phyloP scores from a whole-genome alignment of 1,140 invertebrate genomes.

The Nymphalis io region DNA sequence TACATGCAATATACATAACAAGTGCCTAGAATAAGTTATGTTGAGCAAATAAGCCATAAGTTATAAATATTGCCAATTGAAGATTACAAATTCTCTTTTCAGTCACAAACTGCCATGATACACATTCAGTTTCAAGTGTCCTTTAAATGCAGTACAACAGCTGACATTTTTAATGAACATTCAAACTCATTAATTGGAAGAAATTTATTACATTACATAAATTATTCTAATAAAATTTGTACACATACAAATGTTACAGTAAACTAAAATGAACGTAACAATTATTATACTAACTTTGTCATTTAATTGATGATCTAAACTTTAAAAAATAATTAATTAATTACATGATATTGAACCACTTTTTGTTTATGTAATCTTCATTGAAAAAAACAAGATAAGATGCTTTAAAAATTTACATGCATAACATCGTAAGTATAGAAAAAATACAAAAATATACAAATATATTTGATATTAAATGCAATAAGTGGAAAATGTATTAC shows the following conservation, averaged over 20 bases:
- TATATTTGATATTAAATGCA: conserved; percentile 13
- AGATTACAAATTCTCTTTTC: conserved; percentile 30
- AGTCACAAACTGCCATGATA: conserved; percentile 52
- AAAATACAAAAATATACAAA: conserved; percentile 15
- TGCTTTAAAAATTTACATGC: neutral
- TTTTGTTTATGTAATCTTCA: neutral
- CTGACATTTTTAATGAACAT: neutral
- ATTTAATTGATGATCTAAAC: too few species aligned
- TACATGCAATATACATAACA: conserved; percentile 33
- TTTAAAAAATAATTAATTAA: too few species aligned
- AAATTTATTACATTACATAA: neutral
- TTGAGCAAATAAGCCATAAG: conserved; percentile 34
- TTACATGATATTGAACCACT: neutral
- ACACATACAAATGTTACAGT: neutral
- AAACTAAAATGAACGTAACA: neutral
- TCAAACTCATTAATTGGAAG: conserved; percentile 6
- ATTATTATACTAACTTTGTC: neutral
- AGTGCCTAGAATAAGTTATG: conserved; percentile 23
- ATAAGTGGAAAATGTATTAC: conserved; percentile 16
- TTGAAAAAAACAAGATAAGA: neutral
- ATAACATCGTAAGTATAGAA: neutral
- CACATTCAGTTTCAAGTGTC: conserved; percentile 9
- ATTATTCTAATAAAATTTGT: neutral
- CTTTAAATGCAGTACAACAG: neutral
- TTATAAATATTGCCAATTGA: conserved; percentile 24